Conservation (phyloP, 2,888 invertebrate genomes). For the Pharmacophagus antenor region DNA sequence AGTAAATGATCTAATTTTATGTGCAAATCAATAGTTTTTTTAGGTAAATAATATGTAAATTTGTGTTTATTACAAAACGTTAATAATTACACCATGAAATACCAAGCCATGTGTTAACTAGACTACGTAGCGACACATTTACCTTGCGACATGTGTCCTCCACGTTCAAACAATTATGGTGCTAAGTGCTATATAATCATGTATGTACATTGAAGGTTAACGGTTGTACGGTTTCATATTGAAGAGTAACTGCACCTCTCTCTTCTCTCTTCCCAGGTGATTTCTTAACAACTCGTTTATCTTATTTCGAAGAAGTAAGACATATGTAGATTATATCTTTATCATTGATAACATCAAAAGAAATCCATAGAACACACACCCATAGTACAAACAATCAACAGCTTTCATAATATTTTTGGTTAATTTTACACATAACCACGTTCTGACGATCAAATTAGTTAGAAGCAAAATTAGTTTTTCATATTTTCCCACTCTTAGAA, state of each 20-base stretch:
- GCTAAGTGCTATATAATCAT: conserved; percentile 31
- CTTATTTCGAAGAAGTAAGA: too few species aligned
- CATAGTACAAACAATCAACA: too few species aligned
- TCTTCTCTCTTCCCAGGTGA: neutral
- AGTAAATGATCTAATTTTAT: too few species aligned
- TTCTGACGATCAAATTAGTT: too few species aligned
- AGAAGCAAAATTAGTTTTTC: too few species aligned
- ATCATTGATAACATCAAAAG: too few species aligned
- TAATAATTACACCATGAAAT: conserved; percentile 46
- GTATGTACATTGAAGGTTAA: conserved; percentile 20
- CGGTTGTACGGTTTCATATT: neutral
- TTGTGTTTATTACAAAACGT: conserved; percentile 49
- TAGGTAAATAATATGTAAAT: neutral
- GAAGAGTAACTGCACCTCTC: neutral
- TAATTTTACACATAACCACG: too few species aligned
- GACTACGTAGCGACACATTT: conserved; percentile 58
- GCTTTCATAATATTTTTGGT: too few species aligned
- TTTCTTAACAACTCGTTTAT: neutral
- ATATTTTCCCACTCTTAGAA: too few species aligned
- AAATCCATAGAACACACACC: too few species aligned
- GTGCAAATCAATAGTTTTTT: too few species aligned
- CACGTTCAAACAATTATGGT: conserved; percentile 32
- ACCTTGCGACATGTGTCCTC: conserved; percentile 48
- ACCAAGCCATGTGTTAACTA: conserved; percentile 50
- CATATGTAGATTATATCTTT: too few species aligned